A percentile compares a stretch with the other conserved stretches of the same genome.
These are phyloP conservation scores for Pseudoips prasinana DNA, from an alignment of 2,888 invertebrate species.

Conservation along the genomic window DNA sequence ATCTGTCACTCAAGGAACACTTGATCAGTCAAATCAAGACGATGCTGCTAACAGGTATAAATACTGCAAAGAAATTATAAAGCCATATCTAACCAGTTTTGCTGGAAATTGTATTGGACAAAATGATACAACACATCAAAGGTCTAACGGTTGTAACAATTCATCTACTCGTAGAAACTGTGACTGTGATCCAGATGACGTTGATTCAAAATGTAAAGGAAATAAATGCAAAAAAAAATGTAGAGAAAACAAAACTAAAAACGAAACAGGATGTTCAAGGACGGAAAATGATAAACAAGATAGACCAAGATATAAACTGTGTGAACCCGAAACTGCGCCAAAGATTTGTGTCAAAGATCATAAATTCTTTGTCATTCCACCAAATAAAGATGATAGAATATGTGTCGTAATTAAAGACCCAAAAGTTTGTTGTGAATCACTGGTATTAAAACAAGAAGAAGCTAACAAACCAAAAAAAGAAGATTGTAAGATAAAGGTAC, in stretches of 20 bases:
- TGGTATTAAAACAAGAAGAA: no score
- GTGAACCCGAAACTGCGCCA: neutral
- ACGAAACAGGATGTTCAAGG: no score
- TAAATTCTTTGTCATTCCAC: neutral
- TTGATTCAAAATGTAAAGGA: no score
- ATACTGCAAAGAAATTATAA: conserved; percentile 50
- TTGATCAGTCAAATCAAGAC: conserved; percentile 14
- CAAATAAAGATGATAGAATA: conserved; percentile 6
- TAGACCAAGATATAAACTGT: neutral
- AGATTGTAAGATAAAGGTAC: no score
- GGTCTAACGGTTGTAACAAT: no score
- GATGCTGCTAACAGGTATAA: conserved; percentile 31
- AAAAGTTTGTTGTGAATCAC: no score
- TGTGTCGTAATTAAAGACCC: neutral
- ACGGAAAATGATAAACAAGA: neutral
- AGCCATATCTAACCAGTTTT: conserved; percentile 39
- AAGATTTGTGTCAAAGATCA: neutral
- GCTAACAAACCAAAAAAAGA: no score
- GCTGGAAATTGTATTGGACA: conserved; percentile 25
- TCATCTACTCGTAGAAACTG: no score
- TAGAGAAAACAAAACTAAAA: no score
- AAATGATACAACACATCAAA: no score
- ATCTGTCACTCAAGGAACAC: conserved; percentile 37
- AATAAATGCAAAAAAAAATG: no score
- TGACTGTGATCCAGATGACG: no score